These are phyloP conservation scores for Diabrotica undecimpunctata DNA, from an alignment of 1,140 invertebrate species.

Conservation along the genomic window DNA sequence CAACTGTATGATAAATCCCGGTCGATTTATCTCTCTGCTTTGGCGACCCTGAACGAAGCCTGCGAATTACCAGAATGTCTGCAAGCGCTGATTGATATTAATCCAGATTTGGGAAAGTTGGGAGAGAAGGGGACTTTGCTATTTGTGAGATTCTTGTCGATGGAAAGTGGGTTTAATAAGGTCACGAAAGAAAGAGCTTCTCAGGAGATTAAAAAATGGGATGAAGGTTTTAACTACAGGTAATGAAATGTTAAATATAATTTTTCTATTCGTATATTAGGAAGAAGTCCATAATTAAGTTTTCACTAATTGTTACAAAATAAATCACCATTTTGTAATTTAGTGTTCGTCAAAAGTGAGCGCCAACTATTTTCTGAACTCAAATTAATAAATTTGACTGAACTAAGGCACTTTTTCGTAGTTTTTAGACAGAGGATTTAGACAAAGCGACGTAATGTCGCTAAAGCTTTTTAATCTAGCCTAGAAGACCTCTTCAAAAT, in stretches of 20 bases:
- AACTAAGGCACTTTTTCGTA: no score
- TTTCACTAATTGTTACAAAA: no score
- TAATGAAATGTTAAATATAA: constrained; percentile 46
- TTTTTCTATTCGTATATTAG: constrained; percentile 31
- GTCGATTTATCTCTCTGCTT: constrained; percentile 70
- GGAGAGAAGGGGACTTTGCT: constrained; percentile 82
- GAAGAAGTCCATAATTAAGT: no score
- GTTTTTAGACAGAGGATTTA: no score
- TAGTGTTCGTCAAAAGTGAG: no score
- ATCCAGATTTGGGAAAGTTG: constrained; percentile 70
- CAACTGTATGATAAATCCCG: constrained; percentile 79
- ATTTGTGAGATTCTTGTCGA: constrained; percentile 77
- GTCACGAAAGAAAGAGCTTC: constrained; percentile 65
- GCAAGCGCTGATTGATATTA: constrained; percentile 70
- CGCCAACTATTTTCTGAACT: no score
- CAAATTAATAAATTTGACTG: no score
- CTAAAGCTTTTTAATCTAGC: no score
- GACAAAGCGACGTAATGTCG: no score
- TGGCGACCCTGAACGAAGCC: constrained; percentile 86
- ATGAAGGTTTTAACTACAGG: constrained; percentile 57
- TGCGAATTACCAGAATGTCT: constrained; percentile 83
- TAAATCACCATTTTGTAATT: no score
- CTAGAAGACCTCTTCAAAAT: no score
- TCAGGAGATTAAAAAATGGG: constrained; percentile 75
- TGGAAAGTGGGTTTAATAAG: constrained; percentile 65